Percentiles rank a stretch among this genome's conserved stretches.
Conservation (phyloP, 2,797 vertebrate species). For the Otus scops region DNA sequence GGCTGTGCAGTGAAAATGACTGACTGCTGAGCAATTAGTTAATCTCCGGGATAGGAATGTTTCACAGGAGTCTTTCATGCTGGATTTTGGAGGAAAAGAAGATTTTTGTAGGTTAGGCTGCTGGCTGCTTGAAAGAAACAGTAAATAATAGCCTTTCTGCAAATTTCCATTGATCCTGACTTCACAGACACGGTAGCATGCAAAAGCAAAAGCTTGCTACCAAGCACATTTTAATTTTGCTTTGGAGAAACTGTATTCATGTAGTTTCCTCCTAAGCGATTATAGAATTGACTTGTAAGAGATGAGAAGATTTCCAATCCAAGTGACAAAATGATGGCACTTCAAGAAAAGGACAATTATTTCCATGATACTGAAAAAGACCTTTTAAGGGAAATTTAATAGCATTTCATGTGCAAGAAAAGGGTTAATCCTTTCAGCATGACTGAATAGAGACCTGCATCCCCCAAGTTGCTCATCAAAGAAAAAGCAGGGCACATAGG, state of each 20-base stretch:
- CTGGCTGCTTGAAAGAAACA: slow-evolving; percentile 21
- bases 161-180: slow-evolving; percentile 33
- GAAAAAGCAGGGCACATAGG: background rate
- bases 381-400: background rate
- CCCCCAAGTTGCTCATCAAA: background rate
- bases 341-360: background rate
- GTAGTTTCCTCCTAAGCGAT: background rate
- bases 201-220: background rate
- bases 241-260: background rate
- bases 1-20: slow-evolving; percentile 21
- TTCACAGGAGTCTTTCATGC: slow-evolving; percentile 46
- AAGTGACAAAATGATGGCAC: background rate
- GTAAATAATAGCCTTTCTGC: slow-evolving; percentile 30
- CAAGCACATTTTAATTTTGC: slow-evolving; percentile 19
- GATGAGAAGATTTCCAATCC: background rate
- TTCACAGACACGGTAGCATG: background rate
- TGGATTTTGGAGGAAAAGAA: slow-evolving; percentile 37
- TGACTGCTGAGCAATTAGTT: slow-evolving; percentile 63
- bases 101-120: slow-evolving; percentile 31
- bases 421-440: background rate
- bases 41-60: slow-evolving; percentile 51
- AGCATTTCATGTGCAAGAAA: background rate
- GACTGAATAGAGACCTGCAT: background rate
- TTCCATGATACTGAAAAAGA: background rate
- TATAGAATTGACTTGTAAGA: background rate